phyloP scores from a whole-genome alignment of 1,140 invertebrate genomes.

The Nomia melanderi region DNA sequence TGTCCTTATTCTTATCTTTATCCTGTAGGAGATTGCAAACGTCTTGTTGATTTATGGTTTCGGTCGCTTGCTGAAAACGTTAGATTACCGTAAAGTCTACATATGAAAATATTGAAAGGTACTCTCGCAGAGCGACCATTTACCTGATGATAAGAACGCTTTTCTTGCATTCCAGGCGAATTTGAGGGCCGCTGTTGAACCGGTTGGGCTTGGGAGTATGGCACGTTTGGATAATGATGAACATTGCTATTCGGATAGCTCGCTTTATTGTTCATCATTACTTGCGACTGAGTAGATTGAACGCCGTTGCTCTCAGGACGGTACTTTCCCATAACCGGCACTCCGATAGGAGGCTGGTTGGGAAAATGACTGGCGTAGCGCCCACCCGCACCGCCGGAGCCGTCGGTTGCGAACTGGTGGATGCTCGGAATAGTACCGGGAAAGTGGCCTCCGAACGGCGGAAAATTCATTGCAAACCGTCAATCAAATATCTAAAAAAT shows the following conservation, averaged over 20 bases:
- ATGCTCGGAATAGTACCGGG: conserved; percentile 84
- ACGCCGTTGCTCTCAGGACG: conserved; percentile 78
- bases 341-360: conserved; percentile 79
- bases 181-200: conserved; percentile 78
- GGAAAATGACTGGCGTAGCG: conserved; percentile 80
- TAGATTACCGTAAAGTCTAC: not conserved
- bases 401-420: conserved; percentile 84
- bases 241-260: conserved; percentile 78
- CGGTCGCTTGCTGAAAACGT: conserved; percentile 67
- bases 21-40: conserved; percentile 79
- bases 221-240: conserved; percentile 79
- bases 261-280: conserved; percentile 79
- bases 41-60: conserved; percentile 78
- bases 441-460: conserved; percentile 85
- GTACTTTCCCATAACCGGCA: conserved; percentile 80
- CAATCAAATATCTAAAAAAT: conserved; percentile 75
- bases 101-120: not conserved
- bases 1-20: conserved; percentile 79
- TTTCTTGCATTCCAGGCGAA: conserved; percentile 79
- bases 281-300: conserved; percentile 78
- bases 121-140: not conserved
- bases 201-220: conserved; percentile 77
- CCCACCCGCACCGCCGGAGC: conserved; percentile 78
- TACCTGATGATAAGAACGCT: conserved; percentile 79
- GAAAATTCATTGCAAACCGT: conserved; percentile 84